Conservation (phyloP, 1,140 invertebrate genomes). For the Pollicipes pollicipes region DNA sequence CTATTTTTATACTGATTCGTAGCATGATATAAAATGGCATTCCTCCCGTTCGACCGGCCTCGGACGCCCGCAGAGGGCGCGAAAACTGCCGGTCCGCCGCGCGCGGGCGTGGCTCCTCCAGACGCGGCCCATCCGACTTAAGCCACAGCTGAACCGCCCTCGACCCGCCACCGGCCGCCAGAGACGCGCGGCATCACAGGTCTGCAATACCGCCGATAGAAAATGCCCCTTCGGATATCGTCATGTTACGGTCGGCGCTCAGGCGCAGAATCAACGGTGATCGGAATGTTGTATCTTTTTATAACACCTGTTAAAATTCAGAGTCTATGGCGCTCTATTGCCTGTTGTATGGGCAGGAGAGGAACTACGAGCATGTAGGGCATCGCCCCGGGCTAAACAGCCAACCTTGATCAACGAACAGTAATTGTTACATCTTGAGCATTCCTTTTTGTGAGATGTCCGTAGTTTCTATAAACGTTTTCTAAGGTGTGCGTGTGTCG, state of each 20-base stretch:
- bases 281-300: neutral
- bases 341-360: neutral
- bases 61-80: too few relatives aligned
- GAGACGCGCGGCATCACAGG: too few relatives aligned
- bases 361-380: neutral
- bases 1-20: neutral
- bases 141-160: too few relatives aligned
- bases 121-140: too few relatives aligned
- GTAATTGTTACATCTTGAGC: neutral
- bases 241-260: neutral
- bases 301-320: constrained; percentile 2
- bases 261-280: neutral
- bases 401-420: neutral
- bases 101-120: too few relatives aligned
- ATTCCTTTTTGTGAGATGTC: constrained; percentile 2
- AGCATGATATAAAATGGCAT: neutral
- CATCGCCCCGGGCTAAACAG: neutral
- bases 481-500: neutral
- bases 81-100: too few relatives aligned
- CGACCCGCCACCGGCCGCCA: too few relatives aligned
- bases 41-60: too few relatives aligned
- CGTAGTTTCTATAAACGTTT: constrained; percentile 2
- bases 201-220: too few relatives aligned
- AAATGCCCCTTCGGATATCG: too few relatives aligned
- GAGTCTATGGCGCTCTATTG: neutral